phyloP scores from a whole-genome alignment of 2,113 vertebrate genomes.

The Mirza zaza region DNA sequence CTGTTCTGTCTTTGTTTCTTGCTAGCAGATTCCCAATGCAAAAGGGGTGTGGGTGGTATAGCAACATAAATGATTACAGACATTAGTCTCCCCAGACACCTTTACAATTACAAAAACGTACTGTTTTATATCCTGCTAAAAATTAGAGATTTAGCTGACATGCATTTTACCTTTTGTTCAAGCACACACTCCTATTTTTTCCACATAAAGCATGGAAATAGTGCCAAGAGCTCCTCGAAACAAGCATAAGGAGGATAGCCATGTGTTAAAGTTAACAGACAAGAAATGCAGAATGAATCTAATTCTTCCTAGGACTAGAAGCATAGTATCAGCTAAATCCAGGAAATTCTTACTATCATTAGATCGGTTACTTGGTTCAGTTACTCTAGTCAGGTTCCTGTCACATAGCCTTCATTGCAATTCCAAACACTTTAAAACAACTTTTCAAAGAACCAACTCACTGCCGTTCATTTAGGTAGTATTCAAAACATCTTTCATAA shows the following conservation, averaged over 20 bases:
- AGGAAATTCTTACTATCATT: neutral
- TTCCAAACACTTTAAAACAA: neutral
- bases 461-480: neutral
- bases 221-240: neutral
- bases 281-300: neutral
- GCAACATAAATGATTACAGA: neutral
- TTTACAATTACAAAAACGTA: neutral
- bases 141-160: neutral
- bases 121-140: neutral
- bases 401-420: neutral
- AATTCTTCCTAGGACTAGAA: neutral
- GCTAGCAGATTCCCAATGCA: neutral
- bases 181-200: neutral
- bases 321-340: neutral
- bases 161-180: neutral
- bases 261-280: neutral
- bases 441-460: neutral
- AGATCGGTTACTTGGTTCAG: neutral
- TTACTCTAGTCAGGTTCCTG: neutral
- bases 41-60: accelerated
- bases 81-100: neutral
- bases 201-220: neutral
- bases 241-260: neutral
- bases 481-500: neutral
- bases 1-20: neutral